phyloP scores from a whole-genome alignment of 2,113 vertebrate genomes.

The Chaetodon trifascialis region DNA sequence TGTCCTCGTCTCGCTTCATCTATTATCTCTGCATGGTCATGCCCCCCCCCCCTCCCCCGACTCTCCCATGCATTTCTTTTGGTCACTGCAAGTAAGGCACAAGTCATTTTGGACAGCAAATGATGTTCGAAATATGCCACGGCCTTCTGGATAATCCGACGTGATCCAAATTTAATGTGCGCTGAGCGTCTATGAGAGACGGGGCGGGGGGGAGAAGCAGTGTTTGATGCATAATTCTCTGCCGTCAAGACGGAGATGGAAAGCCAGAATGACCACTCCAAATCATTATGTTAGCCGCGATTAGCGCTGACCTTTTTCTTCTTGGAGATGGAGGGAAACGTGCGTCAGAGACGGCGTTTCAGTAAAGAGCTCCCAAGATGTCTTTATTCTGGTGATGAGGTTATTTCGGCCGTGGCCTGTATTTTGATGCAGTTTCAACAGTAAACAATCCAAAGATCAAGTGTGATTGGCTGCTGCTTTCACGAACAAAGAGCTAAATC shows the following conservation, averaged over 20 bases:
- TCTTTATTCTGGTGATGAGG: conserved; percentile 33
- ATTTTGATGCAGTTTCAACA: conserved; percentile 30
- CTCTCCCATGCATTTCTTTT: background rate
- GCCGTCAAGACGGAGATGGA: conserved; percentile 10
- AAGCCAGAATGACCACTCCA: conserved; percentile 26
- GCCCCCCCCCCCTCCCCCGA: background rate
- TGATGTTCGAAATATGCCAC: conserved; percentile 28
- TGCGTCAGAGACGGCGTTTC: background rate
- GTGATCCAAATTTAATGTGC: conserved; percentile 57
- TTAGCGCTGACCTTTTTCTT: conserved; percentile 61
- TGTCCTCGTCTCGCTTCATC: background rate
- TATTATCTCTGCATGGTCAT: conserved; percentile 14
- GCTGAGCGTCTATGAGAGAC: conserved; percentile 31
- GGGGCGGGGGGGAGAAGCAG: background rate
- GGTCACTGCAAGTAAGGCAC: conserved; percentile 11
- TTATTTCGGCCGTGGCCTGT: conserved; percentile 26
- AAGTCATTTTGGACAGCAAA: conserved; percentile 32
- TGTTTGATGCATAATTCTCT: conserved; percentile 44
- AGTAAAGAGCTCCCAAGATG: background rate
- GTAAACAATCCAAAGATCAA: conserved; percentile 34
- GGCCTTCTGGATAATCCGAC: conserved; percentile 54
- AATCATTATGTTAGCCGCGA: conserved; percentile 45
- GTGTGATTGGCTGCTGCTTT: conserved; percentile 37
- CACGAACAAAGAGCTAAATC: background rate
- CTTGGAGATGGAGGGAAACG: conserved; percentile 3